Base-by-base conservation (phyloP, 2,888 invertebrate genomes). In the Sinotaia quadrata region DNA sequence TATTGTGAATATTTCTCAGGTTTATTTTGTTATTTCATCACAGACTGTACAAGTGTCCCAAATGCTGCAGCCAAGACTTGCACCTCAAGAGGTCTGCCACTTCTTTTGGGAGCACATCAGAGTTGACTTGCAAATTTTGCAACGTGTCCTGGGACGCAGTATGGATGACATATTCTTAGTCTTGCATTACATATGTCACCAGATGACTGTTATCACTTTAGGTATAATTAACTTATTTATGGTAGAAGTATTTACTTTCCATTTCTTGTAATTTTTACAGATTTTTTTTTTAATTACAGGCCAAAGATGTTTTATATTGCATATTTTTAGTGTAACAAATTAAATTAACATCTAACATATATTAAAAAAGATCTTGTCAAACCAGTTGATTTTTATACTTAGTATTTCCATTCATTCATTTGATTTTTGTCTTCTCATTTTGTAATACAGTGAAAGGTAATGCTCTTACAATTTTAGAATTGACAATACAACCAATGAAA, bases 91-190 rank as follows among this genome's bases (percentile, higher is more conserved):
- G 2, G 63, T 78, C 8, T 44, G 62, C 1, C 49, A 59, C 15
- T 84, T 79, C 65, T 69, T 82, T 37, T 76, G 76, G 78, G 61
- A 75, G 5, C 83, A 83, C 68, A 75, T 82, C 37, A 49, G 65
- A 31, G 56, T 47, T 21, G 83, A 83, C 69, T 29, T 81, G 1
- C 67, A 75, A 24, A 73, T 75, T 18, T 33, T 82, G 27, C 68
- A 71, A 29, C 61, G 59, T 37, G 74, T 67, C 12, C 57, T 78
- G 2, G 79, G 77, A 2, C 70, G 69, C 27, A 79, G 80, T 67
- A 37, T 68, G 7, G 84, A 84, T 56, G 81, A 84, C 61, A 72
- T 78, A 29, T 59, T 79, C 21, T 69, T 82, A 7, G 69, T 84
- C 4, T 60, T 83, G 56, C 81, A 83, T 67, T 59, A 60, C 29